Conservation (phyloP, 2,113 vertebrate genomes). For the Nanorana parkeri region DNA sequence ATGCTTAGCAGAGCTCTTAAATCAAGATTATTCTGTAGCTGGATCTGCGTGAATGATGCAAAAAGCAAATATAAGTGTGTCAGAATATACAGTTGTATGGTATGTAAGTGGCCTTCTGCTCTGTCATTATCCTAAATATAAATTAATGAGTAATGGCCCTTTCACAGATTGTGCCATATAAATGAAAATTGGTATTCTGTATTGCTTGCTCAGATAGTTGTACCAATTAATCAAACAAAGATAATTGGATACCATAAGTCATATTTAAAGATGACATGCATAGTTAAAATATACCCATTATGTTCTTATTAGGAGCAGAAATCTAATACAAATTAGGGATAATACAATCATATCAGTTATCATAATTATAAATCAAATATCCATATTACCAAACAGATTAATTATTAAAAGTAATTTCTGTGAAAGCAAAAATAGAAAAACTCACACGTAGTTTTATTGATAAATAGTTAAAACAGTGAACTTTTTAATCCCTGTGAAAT, state of each 20-base stretch:
- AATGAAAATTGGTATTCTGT: conserved; percentile 9
- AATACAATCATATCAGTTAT: conserved; percentile 23
- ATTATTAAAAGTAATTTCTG: conserved; percentile 18
- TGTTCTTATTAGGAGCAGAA: conserved; percentile 30
- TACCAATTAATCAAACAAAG: conserved; percentile 1
- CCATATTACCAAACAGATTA: not conserved
- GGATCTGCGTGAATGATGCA: too few species aligned
- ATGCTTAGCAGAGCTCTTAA: too few species aligned
- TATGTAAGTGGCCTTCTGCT: too few species aligned
- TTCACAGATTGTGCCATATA: not conserved
- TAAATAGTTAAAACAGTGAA: too few species aligned
- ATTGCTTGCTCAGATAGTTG: conserved; percentile 20
- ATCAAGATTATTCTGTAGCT: too few species aligned
- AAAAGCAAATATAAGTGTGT: too few species aligned
- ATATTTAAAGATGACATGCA: conserved; percentile 30
- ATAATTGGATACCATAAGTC: conserved; percentile 29
- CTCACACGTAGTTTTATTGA: too few species aligned
- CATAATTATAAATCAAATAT: conserved; percentile 40
- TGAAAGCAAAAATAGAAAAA: not conserved
- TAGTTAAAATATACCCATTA: conserved; percentile 22
- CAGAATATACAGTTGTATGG: too few species aligned
- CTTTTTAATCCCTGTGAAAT: too few species aligned
- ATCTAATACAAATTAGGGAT: conserved; percentile 30
- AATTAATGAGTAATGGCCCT: not conserved
- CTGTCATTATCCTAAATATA: too few species aligned